phyloP scores from a whole-genome alignment of 2,888 invertebrate species.

The Drosophila picticornis region DNA sequence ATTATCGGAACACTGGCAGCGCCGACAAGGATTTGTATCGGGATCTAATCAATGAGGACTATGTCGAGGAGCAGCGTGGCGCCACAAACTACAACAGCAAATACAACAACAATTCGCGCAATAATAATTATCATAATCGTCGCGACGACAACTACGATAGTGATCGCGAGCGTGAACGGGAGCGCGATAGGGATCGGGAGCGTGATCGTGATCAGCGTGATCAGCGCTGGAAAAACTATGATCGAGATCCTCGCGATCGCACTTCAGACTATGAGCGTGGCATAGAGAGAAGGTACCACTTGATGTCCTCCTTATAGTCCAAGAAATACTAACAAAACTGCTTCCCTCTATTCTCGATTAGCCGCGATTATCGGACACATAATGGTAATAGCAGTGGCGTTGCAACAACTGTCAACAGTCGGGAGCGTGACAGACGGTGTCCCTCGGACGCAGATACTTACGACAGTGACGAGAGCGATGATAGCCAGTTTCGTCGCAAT shows the following conservation, averaged over 20 bases:
- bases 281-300: conserved; percentile 56
- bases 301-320: too few relatives aligned
- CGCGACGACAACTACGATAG: conserved; percentile 68
- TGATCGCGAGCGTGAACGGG: conserved; percentile 60
- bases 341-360: background rate
- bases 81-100: conserved; percentile 39
- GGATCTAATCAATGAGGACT: conserved; percentile 84
- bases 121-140: conserved; percentile 58
- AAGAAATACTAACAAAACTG: background rate
- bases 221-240: conserved; percentile 63
- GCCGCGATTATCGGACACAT: conserved; percentile 64
- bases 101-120: conserved; percentile 63
- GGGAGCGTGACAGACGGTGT: conserved; percentile 67
- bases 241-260: conserved; percentile 62
- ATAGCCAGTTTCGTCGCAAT: conserved; percentile 85
- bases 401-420: conserved; percentile 46
- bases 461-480: conserved; percentile 82
- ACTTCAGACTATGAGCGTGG: conserved; percentile 57
- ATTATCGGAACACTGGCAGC: conserved; percentile 62
- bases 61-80: conserved; percentile 82
- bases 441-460: conserved; percentile 82
- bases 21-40: conserved; percentile 83
- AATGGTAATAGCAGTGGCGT: conserved; percentile 47
- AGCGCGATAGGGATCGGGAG: conserved; percentile 52
- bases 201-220: conserved; percentile 64